phyloP scores from a whole-genome alignment of 2,113 vertebrate species.

The Anguilla japonica region DNA sequence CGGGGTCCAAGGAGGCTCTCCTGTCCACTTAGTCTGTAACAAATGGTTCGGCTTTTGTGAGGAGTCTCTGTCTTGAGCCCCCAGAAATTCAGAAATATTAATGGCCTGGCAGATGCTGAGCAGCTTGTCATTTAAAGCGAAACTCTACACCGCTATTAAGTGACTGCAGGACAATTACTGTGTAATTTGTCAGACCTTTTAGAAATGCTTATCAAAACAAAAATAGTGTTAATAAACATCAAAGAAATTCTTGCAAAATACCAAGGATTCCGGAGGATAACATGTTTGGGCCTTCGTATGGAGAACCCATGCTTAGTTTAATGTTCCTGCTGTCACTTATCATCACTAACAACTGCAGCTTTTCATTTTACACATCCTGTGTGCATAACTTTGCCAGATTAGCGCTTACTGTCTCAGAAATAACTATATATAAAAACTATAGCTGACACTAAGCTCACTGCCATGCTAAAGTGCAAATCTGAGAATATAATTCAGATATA shows the following conservation, averaged over 20 bases:
- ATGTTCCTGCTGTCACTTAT: too few species aligned
- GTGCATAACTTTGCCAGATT: too few species aligned
- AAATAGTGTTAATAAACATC: neutral
- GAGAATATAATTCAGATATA: too few species aligned
- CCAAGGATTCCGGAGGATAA: too few species aligned
- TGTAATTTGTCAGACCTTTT: conserved; percentile 53
- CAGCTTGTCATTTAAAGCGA: conserved; percentile 67
- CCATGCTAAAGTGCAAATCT: too few species aligned
- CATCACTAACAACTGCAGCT: too few species aligned
- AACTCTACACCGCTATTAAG: conserved; percentile 54
- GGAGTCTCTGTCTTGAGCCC: conserved; percentile 38
- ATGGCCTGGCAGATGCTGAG: conserved; percentile 60
- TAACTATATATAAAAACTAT: too few species aligned
- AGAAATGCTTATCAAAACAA: conserved; percentile 30
- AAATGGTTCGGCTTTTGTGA: conserved; percentile 64
- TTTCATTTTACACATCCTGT: too few species aligned
- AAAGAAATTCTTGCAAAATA: neutral
- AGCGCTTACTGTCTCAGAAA: too few species aligned
- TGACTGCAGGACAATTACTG: conserved; percentile 65
- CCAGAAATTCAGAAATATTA: conserved; percentile 62
- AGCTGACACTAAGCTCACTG: too few species aligned
- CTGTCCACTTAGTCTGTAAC: conserved; percentile 64
- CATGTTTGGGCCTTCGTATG: too few species aligned
- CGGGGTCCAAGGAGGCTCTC: conserved; percentile 70
- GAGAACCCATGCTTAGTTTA: neutral